These are phyloP conservation scores for Enteromius radiatus DNA, from an alignment of 2,797 vertebrate species.

Conservation along the genomic window DNA sequence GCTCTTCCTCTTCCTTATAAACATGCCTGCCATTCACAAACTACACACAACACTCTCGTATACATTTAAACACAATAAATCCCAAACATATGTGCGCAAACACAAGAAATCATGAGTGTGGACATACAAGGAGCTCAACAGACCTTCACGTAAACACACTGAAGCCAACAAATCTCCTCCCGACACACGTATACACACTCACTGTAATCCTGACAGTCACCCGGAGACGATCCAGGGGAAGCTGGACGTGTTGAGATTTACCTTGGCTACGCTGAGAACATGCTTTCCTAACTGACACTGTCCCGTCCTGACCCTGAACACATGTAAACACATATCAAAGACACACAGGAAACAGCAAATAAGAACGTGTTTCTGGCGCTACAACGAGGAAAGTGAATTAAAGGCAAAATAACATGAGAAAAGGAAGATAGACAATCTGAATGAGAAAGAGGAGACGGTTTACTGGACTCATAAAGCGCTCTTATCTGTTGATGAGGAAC, in stretches of 20 bases:
- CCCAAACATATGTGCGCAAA: conserved; percentile 42
- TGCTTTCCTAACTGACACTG: not conserved
- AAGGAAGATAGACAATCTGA: not conserved
- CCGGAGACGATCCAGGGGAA: not conserved
- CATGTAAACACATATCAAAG: conserved; percentile 9
- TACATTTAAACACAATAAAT: conserved; percentile 7
- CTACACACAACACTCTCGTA: conserved; percentile 26
- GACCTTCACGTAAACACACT: conserved; percentile 20
- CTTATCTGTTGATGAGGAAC: conserved; percentile 56
- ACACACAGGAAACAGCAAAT: not conserved
- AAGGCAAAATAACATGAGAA: conserved; percentile 22
- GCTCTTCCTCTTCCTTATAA: conserved; percentile 67
- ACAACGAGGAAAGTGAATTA: not conserved
- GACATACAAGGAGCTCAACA: conserved; percentile 32
- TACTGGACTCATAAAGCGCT: conserved; percentile 56
- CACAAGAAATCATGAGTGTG: conserved; percentile 12
- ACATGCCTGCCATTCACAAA: conserved; percentile 64
- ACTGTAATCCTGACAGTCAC: not conserved
- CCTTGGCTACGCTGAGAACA: not conserved
- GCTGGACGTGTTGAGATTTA: not conserved
- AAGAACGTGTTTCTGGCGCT: not conserved
- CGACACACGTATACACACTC: conserved; percentile 18
- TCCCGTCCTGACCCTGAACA: not conserved
- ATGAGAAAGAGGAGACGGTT: conserved; percentile 44
- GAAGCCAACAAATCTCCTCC: conserved; percentile 3